These are phyloP conservation scores for Imbricaverruca yamaguchii DNA, from an alignment of 2,888 invertebrate genomes.

Conservation along the genomic window DNA sequence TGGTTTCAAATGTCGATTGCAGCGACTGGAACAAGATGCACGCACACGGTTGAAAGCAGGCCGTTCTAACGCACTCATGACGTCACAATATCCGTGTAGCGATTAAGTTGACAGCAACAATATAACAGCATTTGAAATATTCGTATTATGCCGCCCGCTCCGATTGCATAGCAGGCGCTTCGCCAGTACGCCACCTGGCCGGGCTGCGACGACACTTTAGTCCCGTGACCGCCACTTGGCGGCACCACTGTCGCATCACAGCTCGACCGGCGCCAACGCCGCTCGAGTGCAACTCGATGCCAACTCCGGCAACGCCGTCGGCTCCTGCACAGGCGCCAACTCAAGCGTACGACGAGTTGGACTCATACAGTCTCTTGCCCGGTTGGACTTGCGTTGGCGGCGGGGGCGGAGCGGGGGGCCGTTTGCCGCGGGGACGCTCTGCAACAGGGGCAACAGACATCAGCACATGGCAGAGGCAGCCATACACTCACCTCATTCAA, in stretches of 20 bases:
- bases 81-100: no score
- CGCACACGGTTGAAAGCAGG: background rate
- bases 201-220: no score
- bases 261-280: background rate
- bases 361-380: slow-evolving; percentile 50
- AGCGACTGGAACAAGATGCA: background rate
- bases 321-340: background rate
- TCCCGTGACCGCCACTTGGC: background rate
- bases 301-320: no score
- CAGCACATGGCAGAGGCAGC: background rate
- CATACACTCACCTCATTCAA: no score
- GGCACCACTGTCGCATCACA: background rate
- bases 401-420: slow-evolving; percentile 43
- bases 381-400: slow-evolving; percentile 48
- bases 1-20: background rate
- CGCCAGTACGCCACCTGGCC: background rate
- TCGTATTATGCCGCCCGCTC: background rate
- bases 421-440: slow-evolving; percentile 8
- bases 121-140: background rate
- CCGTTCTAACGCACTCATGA: no score
- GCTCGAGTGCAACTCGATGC: background rate
- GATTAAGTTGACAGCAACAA: background rate
- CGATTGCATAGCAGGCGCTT: background rate
- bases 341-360: slow-evolving; percentile 42
- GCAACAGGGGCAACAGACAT: background rate